Conservation (phyloP, 2,113 vertebrate species). For the Triplophysa siluroides region DNA sequence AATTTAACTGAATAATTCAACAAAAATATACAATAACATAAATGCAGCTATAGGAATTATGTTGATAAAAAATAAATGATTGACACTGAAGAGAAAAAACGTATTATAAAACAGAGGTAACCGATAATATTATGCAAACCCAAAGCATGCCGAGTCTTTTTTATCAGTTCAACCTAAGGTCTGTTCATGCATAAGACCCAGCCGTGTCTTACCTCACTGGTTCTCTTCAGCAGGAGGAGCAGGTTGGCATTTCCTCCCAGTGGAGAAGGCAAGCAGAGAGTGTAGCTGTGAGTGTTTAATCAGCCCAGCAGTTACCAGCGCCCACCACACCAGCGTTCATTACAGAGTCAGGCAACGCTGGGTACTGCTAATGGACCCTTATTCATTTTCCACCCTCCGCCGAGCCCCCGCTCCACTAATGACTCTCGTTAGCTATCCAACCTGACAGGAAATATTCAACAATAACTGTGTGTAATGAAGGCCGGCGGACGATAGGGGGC, state of each 20-base stretch:
- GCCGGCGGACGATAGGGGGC: background rate
- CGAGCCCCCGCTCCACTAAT: slow-evolving; percentile 48
- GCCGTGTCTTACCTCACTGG: slow-evolving; percentile 86
- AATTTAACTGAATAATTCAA: too few relatives aligned
- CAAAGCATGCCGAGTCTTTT: too few relatives aligned
- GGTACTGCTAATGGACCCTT: slow-evolving; percentile 20
- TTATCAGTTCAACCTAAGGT: background rate
- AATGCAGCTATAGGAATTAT: too few relatives aligned
- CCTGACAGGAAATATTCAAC: slow-evolving; percentile 49
- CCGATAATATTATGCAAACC: too few relatives aligned
- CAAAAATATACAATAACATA: too few relatives aligned
- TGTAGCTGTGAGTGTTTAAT: slow-evolving; percentile 49
- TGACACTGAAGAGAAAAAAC: too few relatives aligned
- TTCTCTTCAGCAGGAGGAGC: slow-evolving; percentile 88
- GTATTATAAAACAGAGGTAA: too few relatives aligned
- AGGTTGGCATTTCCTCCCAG: slow-evolving; percentile 89
- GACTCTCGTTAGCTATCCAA: slow-evolving; percentile 57
- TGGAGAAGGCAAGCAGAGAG: slow-evolving; percentile 62
- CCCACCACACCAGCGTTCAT: slow-evolving; percentile 33
- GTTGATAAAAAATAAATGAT: too few relatives aligned
- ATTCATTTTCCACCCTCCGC: slow-evolving; percentile 52
- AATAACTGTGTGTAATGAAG: background rate
- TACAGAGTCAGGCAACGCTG: slow-evolving; percentile 12
- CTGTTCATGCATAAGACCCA: slow-evolving; percentile 33
- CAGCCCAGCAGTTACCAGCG: slow-evolving; percentile 28